These are phyloP conservation scores for Philopedon plagiatum DNA, from an alignment of 2,888 invertebrate genomes.

Conservation along the genomic window DNA sequence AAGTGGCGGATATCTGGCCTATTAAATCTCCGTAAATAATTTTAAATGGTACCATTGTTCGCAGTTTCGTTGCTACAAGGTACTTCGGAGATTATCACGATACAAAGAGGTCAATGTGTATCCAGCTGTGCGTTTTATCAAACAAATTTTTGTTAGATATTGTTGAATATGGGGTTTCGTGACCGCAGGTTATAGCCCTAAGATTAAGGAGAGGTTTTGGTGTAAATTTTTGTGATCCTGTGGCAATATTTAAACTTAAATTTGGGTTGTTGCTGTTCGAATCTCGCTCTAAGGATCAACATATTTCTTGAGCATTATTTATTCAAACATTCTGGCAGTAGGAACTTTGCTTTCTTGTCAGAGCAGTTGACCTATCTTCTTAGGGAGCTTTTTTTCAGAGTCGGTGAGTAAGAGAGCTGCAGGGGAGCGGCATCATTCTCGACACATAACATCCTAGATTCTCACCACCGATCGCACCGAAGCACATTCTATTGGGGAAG, in stretches of 20 bases:
- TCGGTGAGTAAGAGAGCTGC: too few relatives aligned
- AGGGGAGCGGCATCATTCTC: too few relatives aligned
- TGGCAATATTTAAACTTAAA: neutral
- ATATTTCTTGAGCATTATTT: too few relatives aligned
- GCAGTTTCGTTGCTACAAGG: constrained; percentile 45
- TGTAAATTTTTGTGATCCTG: neutral
- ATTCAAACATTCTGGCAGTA: too few relatives aligned
- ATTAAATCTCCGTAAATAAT: constrained; percentile 59
- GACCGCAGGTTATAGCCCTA: constrained; percentile 54
- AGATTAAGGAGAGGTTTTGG: constrained; percentile 48
- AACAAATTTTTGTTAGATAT: constrained; percentile 37
- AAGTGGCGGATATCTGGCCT: constrained; percentile 56
- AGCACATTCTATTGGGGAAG: too few relatives aligned
- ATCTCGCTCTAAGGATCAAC: too few relatives aligned
- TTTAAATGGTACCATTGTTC: constrained; percentile 52
- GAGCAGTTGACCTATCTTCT: too few relatives aligned
- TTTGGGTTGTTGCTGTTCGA: too few relatives aligned
- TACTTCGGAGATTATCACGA: constrained; percentile 45
- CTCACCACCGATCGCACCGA: too few relatives aligned
- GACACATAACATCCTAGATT: too few relatives aligned
- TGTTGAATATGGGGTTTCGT: constrained; percentile 48
- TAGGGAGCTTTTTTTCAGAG: too few relatives aligned
- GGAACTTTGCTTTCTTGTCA: too few relatives aligned
- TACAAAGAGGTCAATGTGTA: constrained; percentile 55
- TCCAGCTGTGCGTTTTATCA: constrained; percentile 53